These are phyloP conservation scores for Drosophila nebulosa DNA, from an alignment of 1,140 invertebrate species.

Conservation along the genomic window DNA sequence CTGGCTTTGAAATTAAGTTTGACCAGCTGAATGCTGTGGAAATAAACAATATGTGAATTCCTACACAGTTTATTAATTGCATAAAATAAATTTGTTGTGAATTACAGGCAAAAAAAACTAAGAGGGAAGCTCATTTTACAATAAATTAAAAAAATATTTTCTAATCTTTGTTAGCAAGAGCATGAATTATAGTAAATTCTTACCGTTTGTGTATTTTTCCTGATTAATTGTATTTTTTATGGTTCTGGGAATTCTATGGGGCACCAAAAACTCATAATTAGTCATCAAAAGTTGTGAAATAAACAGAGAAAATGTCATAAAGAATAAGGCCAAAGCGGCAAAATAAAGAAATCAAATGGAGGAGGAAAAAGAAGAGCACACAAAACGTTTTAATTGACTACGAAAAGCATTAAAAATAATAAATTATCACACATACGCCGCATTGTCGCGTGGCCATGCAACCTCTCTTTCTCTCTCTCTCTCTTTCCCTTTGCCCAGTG, in stretches of 20 bases:
- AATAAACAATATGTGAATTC: too few species aligned
- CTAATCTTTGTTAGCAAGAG: too few species aligned
- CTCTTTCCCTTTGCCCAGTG: neutral
- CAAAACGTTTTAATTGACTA: slow-evolving; percentile 18
- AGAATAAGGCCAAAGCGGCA: neutral
- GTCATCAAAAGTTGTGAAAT: neutral
- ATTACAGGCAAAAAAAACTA: too few species aligned
- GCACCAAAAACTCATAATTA: neutral
- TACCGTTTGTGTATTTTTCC: neutral
- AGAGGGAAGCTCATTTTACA: too few species aligned
- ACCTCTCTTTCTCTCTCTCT: neutral
- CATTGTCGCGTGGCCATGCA: slow-evolving; percentile 42
- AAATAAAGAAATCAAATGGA: neutral
- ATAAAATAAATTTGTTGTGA: too few species aligned
- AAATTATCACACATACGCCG: slow-evolving; percentile 58
- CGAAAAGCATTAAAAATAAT: neutral
- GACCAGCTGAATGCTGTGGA: too few species aligned
- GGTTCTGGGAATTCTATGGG: neutral
- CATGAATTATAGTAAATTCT: neutral
- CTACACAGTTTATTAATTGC: too few species aligned
- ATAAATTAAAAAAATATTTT: too few species aligned
- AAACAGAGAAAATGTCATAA: neutral
- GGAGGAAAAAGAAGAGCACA: neutral
- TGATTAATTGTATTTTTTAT: too few species aligned
- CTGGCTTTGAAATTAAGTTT: too few species aligned